phyloP scores from a whole-genome alignment of 2,797 vertebrate genomes.

The Parauchenoglanis punctatus region DNA sequence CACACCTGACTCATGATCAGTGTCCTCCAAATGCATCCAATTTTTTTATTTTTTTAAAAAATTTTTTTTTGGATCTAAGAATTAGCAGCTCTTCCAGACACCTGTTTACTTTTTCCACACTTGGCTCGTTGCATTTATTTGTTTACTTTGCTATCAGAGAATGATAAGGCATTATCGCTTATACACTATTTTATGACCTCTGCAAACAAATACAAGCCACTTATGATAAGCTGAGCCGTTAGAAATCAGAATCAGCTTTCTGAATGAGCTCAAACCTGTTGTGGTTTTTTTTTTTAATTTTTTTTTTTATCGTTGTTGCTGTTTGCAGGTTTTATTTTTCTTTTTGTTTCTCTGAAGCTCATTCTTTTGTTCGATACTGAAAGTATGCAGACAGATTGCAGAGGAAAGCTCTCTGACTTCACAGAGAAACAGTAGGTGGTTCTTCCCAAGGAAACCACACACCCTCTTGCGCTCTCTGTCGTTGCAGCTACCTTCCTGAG shows the following conservation, averaged over 20 bases:
- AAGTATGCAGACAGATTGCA: neutral
- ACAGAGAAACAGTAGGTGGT: constrained; percentile 35
- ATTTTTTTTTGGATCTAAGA: no score
- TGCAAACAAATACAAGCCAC: constrained; percentile 56
- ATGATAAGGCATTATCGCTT: constrained; percentile 59
- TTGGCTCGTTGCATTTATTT: neutral
- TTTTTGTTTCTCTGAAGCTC: neutral
- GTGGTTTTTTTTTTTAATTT: neutral
- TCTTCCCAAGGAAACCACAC: constrained; percentile 60
- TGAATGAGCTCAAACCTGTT: neutral
- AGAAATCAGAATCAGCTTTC: neutral
- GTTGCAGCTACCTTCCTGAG: neutral
- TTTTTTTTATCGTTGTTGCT: neutral
- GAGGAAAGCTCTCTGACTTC: neutral
- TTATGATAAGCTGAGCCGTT: constrained; percentile 49
- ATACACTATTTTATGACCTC: constrained; percentile 55
- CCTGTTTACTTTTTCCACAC: neutral
- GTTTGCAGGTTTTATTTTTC: neutral
- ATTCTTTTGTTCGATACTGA: neutral
- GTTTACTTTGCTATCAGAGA: constrained; percentile 51
- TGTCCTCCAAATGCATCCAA: no score
- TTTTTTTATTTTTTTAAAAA: no score
- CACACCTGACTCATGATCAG: neutral
- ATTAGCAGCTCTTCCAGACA: neutral
- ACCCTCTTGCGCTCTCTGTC: neutral